Evolutionary conservation across 2,113 vertebrate genomes (phyloP).

Genomic region (Sakesphorus luctuosus): DNA sequence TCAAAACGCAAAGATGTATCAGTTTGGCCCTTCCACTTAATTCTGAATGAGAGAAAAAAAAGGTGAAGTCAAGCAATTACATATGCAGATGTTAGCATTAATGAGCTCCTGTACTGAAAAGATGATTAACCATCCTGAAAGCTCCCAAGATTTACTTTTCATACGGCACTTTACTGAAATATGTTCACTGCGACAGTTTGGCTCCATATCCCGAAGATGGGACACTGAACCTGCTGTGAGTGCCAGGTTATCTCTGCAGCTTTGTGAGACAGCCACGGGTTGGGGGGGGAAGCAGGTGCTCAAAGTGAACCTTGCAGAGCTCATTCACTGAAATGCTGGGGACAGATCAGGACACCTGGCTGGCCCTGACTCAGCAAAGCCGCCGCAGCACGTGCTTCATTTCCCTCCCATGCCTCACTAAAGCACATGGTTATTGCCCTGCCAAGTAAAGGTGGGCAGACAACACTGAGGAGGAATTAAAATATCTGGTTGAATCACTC

Average conservation of each 20-base stretch:
- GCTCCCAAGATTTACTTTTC: slow-evolving; percentile 35
- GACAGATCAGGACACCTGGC: not conserved
- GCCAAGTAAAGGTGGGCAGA: not conserved
- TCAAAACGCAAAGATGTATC: slow-evolving; percentile 39
- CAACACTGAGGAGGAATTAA: not conserved
- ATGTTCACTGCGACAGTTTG: not conserved
- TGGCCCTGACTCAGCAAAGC: slow-evolving; percentile 44
- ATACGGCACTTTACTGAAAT: not conserved
- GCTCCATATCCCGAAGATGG: not conserved
- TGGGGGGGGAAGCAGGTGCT: not conserved
- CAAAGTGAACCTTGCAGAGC: slow-evolving; percentile 3
- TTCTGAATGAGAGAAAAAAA: slow-evolving; percentile 25
- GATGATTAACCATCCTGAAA: slow-evolving; percentile 57
- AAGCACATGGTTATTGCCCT: not conserved
- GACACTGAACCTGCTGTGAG: not conserved
- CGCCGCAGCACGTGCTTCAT: not conserved
- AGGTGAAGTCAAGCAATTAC: slow-evolving; percentile 37
- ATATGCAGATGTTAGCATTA: slow-evolving; percentile 39
- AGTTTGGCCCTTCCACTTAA: not conserved
- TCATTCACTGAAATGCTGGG: slow-evolving; percentile 8
- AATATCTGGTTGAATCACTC: not conserved
- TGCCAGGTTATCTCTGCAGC: not conserved
- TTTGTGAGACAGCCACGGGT: not conserved
- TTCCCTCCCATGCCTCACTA: not conserved
- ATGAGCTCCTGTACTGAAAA: slow-evolving; percentile 29